These are phyloP conservation scores for Perizoma flavofasciatum DNA, from an alignment of 2,888 invertebrate genomes.

Conservation along the genomic window DNA sequence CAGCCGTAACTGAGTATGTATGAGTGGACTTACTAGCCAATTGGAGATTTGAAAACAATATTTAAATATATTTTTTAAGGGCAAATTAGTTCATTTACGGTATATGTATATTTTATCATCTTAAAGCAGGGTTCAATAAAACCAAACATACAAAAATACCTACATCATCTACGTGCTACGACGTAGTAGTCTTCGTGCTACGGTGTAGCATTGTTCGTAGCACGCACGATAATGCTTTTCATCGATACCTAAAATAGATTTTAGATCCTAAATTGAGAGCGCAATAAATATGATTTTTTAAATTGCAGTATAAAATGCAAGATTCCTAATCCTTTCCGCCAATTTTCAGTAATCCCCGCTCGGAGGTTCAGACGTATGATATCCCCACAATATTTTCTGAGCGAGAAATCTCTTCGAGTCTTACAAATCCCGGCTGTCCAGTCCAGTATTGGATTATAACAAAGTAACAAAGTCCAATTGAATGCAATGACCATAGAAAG, in stretches of 20 bases:
- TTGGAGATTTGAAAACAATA: too few relatives aligned
- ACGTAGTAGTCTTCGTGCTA: too few relatives aligned
- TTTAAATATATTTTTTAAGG: too few relatives aligned
- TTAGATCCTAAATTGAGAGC: slow-evolving; percentile 13
- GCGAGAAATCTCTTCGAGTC: slow-evolving; percentile 45
- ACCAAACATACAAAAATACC: too few relatives aligned
- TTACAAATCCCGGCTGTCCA: slow-evolving; percentile 67
- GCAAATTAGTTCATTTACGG: too few relatives aligned
- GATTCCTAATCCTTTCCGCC: slow-evolving; percentile 51
- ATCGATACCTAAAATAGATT: neutral
- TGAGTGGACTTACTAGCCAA: too few relatives aligned
- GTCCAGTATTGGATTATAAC: slow-evolving; percentile 70
- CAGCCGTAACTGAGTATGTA: too few relatives aligned
- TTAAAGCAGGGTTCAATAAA: too few relatives aligned
- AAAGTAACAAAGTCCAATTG: slow-evolving; percentile 64
- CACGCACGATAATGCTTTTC: too few relatives aligned
- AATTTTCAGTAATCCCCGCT: slow-evolving; percentile 58
- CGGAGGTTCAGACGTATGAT: slow-evolving; percentile 57
- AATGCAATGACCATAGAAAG: slow-evolving; percentile 62
- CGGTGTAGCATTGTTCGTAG: too few relatives aligned
- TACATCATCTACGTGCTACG: too few relatives aligned
- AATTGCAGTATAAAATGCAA: slow-evolving; percentile 34
- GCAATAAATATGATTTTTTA: slow-evolving; percentile 35
- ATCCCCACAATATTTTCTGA: slow-evolving; percentile 61
- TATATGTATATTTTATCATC: too few relatives aligned